phyloP scores from a whole-genome alignment of 2,797 vertebrate genomes.

The Arremon brunneinucha region DNA sequence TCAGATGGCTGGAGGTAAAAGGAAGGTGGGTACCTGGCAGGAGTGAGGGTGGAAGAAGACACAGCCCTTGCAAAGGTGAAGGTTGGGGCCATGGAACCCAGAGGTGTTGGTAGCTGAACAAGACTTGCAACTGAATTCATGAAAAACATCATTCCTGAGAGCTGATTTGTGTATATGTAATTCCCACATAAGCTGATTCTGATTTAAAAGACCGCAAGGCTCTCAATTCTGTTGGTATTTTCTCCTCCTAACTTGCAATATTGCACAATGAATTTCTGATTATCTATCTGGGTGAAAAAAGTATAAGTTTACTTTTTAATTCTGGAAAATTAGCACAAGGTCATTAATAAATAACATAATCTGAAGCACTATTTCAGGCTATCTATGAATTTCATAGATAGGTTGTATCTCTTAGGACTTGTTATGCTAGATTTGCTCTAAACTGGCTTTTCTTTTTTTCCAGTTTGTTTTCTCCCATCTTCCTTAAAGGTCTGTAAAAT shows the following conservation, averaged over 20 bases:
- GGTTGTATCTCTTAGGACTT: not conserved
- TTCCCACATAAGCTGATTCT: not conserved
- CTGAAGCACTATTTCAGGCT: not conserved
- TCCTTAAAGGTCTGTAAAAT: slow-evolving; percentile 1
- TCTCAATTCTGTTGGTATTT: not conserved
- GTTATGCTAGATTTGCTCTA: not conserved
- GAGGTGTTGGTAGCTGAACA: not conserved
- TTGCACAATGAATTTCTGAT: not conserved
- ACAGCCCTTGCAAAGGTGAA: rapidly evolving
- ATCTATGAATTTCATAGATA: not conserved
- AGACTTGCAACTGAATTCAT: not conserved
- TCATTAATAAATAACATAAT: not conserved
- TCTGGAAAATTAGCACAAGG: not conserved
- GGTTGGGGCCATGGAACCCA: not conserved
- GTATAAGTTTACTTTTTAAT: not conserved
- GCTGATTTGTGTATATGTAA: not conserved
- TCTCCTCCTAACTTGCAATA: not conserved
- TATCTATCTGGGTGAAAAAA: not conserved
- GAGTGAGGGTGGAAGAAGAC: not conserved
- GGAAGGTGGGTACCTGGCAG: not conserved
- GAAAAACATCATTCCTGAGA: not conserved
- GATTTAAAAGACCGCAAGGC: not conserved
- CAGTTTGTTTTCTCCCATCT: not conserved
- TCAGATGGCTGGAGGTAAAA: not conserved
- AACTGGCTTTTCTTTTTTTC: not conserved